Evolutionary conservation across 2,797 vertebrate species (phyloP).

Genomic region (Siniperca obscura): DNA sequence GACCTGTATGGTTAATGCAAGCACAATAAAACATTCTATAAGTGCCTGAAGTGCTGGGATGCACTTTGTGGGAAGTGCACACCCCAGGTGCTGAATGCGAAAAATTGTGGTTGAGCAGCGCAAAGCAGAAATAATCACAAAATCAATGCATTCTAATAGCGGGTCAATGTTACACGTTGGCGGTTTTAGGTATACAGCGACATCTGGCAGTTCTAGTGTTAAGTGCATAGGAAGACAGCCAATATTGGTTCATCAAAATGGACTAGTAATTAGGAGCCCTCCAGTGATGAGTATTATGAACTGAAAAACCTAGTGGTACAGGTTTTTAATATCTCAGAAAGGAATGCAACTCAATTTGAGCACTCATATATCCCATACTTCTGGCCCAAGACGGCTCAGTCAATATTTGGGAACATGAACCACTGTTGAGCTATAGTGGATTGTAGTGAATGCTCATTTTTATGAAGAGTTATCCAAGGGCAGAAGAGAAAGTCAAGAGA

Average conservation of each 20-base stretch:
- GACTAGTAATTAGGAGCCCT: conserved; percentile 24
- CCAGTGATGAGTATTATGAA: conserved; percentile 39
- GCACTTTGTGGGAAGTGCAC: no score
- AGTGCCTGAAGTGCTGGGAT: no score
- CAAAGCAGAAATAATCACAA: no score
- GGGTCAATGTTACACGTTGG: no score
- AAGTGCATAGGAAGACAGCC: conserved; percentile 43
- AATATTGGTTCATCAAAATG: conserved; percentile 53
- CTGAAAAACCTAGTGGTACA: conserved; percentile 14
- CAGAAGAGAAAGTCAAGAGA: conserved; percentile 25
- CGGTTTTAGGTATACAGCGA: no score
- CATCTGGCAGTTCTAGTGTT: no score
- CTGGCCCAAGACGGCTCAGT: conserved; percentile 25
- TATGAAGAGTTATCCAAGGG: conserved; percentile 34
- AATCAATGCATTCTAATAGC: no score
- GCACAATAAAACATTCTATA: no score
- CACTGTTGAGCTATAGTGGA: conserved; percentile 6
- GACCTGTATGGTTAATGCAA: no score
- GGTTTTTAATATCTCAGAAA: conserved; percentile 32
- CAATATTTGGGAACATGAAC: conserved; percentile 37
- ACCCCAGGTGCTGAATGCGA: no score
- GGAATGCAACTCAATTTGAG: conserved; percentile 16
- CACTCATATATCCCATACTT: conserved; percentile 13
- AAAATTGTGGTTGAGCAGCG: no score
- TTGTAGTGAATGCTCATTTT: conserved; percentile 21